Base-by-base conservation (phyloP, 1,140 invertebrate genomes). In the Drosophila burlai region DNA sequence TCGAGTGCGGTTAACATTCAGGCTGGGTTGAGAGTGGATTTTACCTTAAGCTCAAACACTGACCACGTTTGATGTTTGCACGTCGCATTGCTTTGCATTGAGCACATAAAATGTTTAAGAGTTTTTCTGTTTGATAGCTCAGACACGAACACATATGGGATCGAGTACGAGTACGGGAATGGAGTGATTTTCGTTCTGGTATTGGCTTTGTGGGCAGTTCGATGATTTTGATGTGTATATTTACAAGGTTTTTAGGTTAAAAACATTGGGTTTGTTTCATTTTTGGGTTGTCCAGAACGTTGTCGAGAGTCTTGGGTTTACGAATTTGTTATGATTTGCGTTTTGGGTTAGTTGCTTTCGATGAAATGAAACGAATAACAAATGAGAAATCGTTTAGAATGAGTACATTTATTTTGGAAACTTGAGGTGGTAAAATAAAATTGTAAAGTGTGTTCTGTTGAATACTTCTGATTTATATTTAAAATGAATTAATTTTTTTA, bases 41-140 rank as follows among this genome's bases (percentile, higher is more conserved):
- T 92, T 92, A 92, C 91, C 91, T 92, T 92, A 85, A 66, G 62
- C 91, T 92, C 77, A 92, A 86, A 86, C 87, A 87, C 73, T 91
- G 91, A 76, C 87, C 91, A 78, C 91, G 91, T 83, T 92, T 86
- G 75, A 92, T 83, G 66, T 92, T 92, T 63, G 84, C 76, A 74
- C 91, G 91, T 67, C 91, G 91, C 76, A 92, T 83, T 81, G 83
- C 90, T 92, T 92, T 92, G 80, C 90, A 87, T 90, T 91, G 80
- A 76, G 82, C 80, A 86, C 86, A 91, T 80, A 80, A 78, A 91
- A 86, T 86, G 73, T 73, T 80, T 67, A 75, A 38, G 47, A 82
- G 69, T 68, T 59, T 82, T 80, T 77, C 81, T 50, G 79, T 66
- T 76, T 90, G 85, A 66, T 74, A 79, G 45, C 61, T 80, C 67